Conservation (phyloP, 2,797 vertebrate genomes). For the Cirrhinus mrigala region DNA sequence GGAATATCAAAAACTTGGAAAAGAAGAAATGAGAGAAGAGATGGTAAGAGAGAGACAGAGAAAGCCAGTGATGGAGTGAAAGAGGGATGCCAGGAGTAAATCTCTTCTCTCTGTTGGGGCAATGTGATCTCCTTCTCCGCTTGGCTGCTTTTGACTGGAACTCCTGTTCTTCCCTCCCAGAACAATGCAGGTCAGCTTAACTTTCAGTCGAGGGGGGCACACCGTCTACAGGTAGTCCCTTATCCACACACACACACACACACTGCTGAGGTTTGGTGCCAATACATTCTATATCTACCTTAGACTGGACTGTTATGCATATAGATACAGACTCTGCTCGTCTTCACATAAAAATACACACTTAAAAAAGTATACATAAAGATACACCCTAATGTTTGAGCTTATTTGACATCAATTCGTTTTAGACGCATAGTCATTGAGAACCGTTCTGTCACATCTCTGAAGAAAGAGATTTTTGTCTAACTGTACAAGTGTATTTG, state of each 20-base stretch:
- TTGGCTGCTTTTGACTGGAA: conserved; percentile 77
- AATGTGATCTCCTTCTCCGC: conserved; percentile 75
- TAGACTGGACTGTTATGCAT: neutral
- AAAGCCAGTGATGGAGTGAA: conserved; percentile 40
- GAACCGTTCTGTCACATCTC: neutral
- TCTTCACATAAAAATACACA: neutral
- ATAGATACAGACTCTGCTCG: neutral
- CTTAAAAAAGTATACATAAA: neutral
- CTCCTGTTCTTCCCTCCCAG: conserved; percentile 81
- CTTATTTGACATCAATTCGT: neutral
- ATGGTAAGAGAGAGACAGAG: conserved; percentile 23
- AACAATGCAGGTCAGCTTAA: conserved; percentile 88
- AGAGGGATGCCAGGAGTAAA: conserved; percentile 67
- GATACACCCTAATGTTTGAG: neutral
- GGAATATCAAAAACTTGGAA: neutral
- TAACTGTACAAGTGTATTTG: too few species aligned
- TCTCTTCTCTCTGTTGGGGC: conserved; percentile 75
- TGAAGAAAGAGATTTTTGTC: conserved; percentile 9
- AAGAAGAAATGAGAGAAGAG: neutral
- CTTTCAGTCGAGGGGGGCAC: conserved; percentile 85
- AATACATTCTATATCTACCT: neutral
- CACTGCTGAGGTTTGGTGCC: neutral
- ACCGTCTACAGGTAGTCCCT: conserved; percentile 77
- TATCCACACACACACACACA: conserved; percentile 42
- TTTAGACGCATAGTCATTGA: neutral